Conservation (phyloP, 2,797 vertebrate genomes). For the Hozukius guyotensis region DNA sequence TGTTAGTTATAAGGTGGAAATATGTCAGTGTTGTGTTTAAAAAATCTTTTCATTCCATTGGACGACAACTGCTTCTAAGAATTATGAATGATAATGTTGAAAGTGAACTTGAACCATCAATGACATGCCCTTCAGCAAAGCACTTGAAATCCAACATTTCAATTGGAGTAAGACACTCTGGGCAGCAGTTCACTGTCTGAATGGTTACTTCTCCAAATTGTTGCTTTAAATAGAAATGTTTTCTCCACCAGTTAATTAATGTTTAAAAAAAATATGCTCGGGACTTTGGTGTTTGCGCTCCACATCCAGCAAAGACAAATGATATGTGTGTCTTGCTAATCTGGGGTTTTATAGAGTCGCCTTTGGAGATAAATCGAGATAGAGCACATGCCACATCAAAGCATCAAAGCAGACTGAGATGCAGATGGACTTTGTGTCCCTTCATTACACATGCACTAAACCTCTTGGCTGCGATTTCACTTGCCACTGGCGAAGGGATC, state of each 20-base stretch:
- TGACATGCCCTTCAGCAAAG: background rate
- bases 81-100: background rate
- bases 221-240: background rate
- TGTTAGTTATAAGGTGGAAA: no score
- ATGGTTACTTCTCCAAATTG: background rate
- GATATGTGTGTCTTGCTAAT: slow-evolving; percentile 49
- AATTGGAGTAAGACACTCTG: background rate
- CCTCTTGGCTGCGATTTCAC: slow-evolving; percentile 71
- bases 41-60: background rate
- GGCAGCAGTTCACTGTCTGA: background rate
- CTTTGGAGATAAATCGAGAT: slow-evolving; percentile 60
- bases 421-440: slow-evolving; percentile 77
- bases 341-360: slow-evolving; percentile 43
- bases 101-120: background rate
- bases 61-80: background rate
- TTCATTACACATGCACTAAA: slow-evolving; percentile 79
- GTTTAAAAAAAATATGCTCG: slow-evolving; percentile 8
- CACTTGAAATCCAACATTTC: background rate
- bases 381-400: slow-evolving; percentile 67
- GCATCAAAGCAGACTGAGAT: slow-evolving; percentile 73
- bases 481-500: slow-evolving; percentile 66
- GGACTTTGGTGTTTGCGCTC: slow-evolving; percentile 5
- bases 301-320: slow-evolving; percentile 27
- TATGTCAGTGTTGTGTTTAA: background rate
- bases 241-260: background rate